Conservation (phyloP, 2,113 vertebrate genomes). For the Nesogale talazaci region DNA sequence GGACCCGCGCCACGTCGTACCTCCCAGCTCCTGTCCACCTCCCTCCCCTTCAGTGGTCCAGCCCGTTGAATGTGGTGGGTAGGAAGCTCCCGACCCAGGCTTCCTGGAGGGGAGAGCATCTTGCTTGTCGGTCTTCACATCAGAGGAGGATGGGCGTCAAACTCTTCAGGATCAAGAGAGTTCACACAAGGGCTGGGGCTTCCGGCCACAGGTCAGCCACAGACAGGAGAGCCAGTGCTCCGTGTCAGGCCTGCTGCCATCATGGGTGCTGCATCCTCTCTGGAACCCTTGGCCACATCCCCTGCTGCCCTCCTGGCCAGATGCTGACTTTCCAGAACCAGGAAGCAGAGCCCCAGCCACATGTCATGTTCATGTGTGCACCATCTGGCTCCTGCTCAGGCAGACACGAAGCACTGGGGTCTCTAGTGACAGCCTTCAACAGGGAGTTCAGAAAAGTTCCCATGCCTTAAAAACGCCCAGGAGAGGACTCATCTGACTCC, state of each 20-base stretch:
- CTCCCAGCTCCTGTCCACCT: neutral
- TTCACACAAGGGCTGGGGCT: neutral
- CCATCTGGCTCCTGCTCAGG: constrained; percentile 7
- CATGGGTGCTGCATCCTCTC: neutral
- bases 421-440: neutral
- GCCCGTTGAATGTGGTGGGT: neutral
- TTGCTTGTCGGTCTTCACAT: neutral
- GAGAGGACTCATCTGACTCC: neutral
- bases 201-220: neutral
- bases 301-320: neutral
- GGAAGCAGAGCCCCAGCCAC: neutral
- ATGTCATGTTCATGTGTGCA: neutral
- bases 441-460: neutral
- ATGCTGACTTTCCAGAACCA: neutral
- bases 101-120: no score
- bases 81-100: neutral
- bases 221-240: accelerated
- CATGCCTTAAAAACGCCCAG: neutral
- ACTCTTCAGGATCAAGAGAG: no score
- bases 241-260: neutral
- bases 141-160: neutral
- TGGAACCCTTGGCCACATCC: neutral
- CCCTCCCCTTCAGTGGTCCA: neutral
- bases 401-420: neutral
- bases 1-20: neutral